Evolutionary conservation across 1,140 invertebrate genomes (phyloP).

Genomic region (Drosophila punjabiensis): DNA sequence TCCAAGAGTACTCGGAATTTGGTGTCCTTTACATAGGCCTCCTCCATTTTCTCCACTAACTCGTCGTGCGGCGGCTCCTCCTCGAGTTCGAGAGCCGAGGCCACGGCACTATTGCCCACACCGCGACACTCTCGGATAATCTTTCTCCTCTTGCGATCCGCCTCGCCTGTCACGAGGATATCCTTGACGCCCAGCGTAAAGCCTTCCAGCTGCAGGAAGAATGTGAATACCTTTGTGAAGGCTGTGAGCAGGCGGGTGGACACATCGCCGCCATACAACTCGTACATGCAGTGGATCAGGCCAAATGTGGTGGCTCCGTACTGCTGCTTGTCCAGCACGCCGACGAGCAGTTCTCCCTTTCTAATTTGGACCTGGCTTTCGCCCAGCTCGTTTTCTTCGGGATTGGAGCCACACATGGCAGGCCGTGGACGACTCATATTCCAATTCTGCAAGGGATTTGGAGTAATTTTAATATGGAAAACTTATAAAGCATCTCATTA

Average conservation of each 20-base stretch:
- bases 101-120: conserved; percentile 87
- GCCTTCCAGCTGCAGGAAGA: conserved; percentile 95
- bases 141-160: conserved; percentile 90
- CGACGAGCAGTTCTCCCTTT: conserved; percentile 94
- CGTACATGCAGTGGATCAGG: conserved; percentile 96
- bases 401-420: conserved; percentile 88
- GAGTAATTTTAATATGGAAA: background rate
- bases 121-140: conserved; percentile 89
- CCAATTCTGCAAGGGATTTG: conserved; percentile 87
- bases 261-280: conserved; percentile 96
- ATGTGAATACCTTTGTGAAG: conserved; percentile 96
- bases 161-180: conserved; percentile 92
- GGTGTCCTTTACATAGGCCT: conserved; percentile 90
- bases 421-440: conserved; percentile 86
- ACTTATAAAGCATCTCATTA: background rate
- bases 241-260: conserved; percentile 94
- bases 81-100: conserved; percentile 90
- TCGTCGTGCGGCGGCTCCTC: conserved; percentile 85
- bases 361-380: conserved; percentile 97
- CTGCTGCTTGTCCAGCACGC: conserved; percentile 98
- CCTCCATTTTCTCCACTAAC: conserved; percentile 89
- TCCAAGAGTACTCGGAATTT: conserved; percentile 93
- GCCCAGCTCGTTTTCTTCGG: conserved; percentile 88
- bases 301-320: conserved; percentile 98
- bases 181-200: conserved; percentile 98